phyloP scores from a whole-genome alignment of 2,888 invertebrate genomes.

The Agrochola macilenta region DNA sequence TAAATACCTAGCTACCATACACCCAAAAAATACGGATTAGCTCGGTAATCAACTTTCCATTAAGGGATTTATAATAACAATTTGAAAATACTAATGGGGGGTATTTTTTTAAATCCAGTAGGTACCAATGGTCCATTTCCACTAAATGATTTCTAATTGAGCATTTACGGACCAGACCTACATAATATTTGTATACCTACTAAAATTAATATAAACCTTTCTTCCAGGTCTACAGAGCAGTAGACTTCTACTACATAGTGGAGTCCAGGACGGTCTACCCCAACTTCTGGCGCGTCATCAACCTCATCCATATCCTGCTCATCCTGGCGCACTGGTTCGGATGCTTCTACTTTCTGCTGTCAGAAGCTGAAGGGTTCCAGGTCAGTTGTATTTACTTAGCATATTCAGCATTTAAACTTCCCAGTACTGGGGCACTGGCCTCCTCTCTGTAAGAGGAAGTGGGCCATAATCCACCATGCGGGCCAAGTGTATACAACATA shows the following conservation, averaged over 20 bases:
- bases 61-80: not conserved
- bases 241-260: constrained; percentile 98
- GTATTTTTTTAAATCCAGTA: too few species aligned
- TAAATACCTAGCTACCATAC: not conserved
- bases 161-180: too few species aligned
- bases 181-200: not conserved
- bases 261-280: constrained; percentile 99
- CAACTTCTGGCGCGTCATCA: constrained; percentile 98
- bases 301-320: constrained; percentile 98
- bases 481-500: too few species aligned
- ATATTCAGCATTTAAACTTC: too few species aligned
- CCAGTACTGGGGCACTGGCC: too few species aligned
- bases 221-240: constrained; percentile 96
- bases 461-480: too few species aligned
- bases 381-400: constrained; percentile 75
- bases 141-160: not conserved
- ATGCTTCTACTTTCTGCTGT: constrained; percentile 98
- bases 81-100: not conserved
- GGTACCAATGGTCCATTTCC: too few species aligned
- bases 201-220: not conserved
- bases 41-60: not conserved
- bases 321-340: constrained; percentile 99
- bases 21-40: not conserved
- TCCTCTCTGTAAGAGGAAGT: too few species aligned
- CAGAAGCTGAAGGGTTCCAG: constrained; percentile 97